Conservation (phyloP, 2,797 vertebrate genomes). For the Loris lydekkerianus region DNA sequence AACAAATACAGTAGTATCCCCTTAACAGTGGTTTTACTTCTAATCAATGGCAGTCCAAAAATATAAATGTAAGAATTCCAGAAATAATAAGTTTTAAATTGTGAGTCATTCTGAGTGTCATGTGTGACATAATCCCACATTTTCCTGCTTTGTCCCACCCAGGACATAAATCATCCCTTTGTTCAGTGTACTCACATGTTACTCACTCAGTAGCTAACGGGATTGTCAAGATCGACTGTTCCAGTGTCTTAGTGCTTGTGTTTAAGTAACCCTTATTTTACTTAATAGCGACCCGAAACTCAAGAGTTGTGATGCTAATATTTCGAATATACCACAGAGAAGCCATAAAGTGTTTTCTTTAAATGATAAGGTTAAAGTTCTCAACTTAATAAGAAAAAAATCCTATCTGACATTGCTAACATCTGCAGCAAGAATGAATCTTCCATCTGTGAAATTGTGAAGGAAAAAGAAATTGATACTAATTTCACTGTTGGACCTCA, state of each 20-base stretch:
- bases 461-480: neutral
- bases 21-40: neutral
- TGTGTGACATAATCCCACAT: neutral
- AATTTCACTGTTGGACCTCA: neutral
- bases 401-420: neutral
- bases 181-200: neutral
- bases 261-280: neutral
- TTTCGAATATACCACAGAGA: neutral
- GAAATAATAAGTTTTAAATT: neutral
- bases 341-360: no score
- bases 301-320: neutral
- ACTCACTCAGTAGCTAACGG: neutral
- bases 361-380: neutral
- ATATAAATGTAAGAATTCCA: neutral
- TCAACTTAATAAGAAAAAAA: neutral
- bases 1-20: neutral
- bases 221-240: neutral
- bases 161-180: neutral
- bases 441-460: neutral
- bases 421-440: neutral
- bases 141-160: neutral
- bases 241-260: neutral
- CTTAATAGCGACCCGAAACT: neutral
- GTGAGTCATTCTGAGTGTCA: neutral
- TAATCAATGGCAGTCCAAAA: neutral